Evolutionary conservation across 2,113 vertebrate genomes (phyloP), one percentile per base, ranked within the genome.

Genomic region (Rhinogobius similis): DNA sequence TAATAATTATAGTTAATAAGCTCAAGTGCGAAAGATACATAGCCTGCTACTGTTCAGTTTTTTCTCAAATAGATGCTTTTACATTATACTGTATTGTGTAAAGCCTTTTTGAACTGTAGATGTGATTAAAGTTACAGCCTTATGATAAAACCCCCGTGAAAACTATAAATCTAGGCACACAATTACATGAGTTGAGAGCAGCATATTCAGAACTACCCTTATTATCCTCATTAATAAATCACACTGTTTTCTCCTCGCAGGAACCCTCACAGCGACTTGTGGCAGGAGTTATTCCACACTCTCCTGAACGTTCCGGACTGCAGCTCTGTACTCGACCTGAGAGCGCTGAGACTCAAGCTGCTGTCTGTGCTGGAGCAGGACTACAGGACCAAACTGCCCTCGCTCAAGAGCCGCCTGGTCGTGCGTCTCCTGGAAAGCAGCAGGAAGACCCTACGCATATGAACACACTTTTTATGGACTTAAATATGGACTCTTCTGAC

Each of bases 221-320:
- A 6, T 32, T 32, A 32, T 6, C 29, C 32, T 41, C 10, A 10
- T 41, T 53, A 26, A 6, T 26, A 6, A 6, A 26, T 24, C 23
- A 4, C 11, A n/a, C 20, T 24, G 0, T 55, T 3, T 5, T 13
- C 23, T 24, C 18, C 18, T 20, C 65, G 0, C 86, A 98, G 96
- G 75, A 92, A 94, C 18, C 93, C 94, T n/a, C 95, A 98, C 8
- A 76, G 92, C 27, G 95, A 95, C 0, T 14, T 94, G 81, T 98
- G 97, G 97, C 88, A 82, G n/a, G 91, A 96, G 2, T 93, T 99
- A 81, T 99, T 99, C 85, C 92, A 94, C 69, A 82, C 82, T 2
- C 86, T 98, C 85, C 86, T 99, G 59, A 98, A 98, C 58, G 84
- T 97, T 11, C 93, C 93, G 0, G 88, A 86, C 53, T 93, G 94